Conservation (phyloP, 2,113 vertebrate species). For the Sinocyclocheilus anshuiensis region DNA sequence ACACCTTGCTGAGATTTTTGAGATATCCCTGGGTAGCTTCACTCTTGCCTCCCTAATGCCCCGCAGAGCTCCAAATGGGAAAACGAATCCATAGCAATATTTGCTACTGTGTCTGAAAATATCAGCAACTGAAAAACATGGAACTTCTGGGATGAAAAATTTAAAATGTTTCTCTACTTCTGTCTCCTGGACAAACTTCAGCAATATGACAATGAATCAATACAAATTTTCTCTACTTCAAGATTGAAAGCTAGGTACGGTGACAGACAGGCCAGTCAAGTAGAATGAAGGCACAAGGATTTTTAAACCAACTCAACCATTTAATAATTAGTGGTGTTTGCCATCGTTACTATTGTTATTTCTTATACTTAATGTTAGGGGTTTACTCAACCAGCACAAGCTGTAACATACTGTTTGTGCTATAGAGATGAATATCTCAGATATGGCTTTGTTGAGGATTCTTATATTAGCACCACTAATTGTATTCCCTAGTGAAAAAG, state of each 20-base stretch:
- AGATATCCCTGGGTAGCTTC: slow-evolving; percentile 47
- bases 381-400: not conserved
- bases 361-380: not conserved
- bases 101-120: slow-evolving; percentile 57
- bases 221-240: slow-evolving; percentile 58
- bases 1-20: slow-evolving; percentile 56
- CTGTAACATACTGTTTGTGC: not conserved
- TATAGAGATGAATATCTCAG: not conserved
- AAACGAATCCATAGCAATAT: slow-evolving; percentile 58
- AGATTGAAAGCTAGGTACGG: slow-evolving; percentile 35
- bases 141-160: slow-evolving; percentile 14
- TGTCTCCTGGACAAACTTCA: slow-evolving; percentile 54
- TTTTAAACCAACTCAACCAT: not conserved
- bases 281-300: too few relatives aligned
- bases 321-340: not conserved
- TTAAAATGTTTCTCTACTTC: slow-evolving; percentile 30
- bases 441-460: not conserved
- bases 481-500: too few relatives aligned
- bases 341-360: not conserved
- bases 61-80: slow-evolving; percentile 59
- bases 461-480: too few relatives aligned
- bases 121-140: slow-evolving; percentile 48
- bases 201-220: slow-evolving; percentile 56
- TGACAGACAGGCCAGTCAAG: not conserved
- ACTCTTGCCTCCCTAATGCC: slow-evolving; percentile 44